Percentiles rank a stretch among this genome's conserved stretches.
Conservation (phyloP, 2,888 invertebrate species). For the Pammene fasciana region DNA sequence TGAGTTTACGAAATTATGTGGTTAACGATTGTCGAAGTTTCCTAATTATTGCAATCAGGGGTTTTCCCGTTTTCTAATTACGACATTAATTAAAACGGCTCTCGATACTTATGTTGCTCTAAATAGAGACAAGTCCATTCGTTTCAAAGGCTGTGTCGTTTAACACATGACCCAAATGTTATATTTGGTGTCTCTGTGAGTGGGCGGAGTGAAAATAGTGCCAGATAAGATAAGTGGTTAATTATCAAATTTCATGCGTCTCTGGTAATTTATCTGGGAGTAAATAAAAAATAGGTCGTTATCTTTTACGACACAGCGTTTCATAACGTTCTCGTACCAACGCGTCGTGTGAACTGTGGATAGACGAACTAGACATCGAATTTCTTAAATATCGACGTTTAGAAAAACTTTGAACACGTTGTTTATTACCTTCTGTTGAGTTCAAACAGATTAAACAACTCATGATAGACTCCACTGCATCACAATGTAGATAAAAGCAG, state of each 20-base stretch:
- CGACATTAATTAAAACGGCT: constrained; percentile 4
- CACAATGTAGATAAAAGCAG: constrained; percentile 68
- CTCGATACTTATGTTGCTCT: not conserved
- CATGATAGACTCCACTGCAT: constrained; percentile 58
- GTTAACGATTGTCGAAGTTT: not conserved
- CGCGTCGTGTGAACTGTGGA: constrained; percentile 53
- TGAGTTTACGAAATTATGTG: constrained; percentile 6
- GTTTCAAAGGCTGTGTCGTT: constrained; percentile 37
- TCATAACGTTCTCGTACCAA: constrained; percentile 60
- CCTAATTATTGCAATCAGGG: constrained; percentile 1
- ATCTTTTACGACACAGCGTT: constrained; percentile 65
- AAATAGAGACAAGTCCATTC: constrained; percentile 8
- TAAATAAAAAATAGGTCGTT: constrained; percentile 74
- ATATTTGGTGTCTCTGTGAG: constrained; percentile 49
- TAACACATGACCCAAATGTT: constrained; percentile 53
- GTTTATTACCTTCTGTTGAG: constrained; percentile 60
- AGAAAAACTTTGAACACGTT: constrained; percentile 52
- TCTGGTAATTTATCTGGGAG: constrained; percentile 70
- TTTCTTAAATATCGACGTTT: constrained; percentile 52
- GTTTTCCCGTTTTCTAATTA: constrained; percentile 11
- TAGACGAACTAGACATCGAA: constrained; percentile 51
- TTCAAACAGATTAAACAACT: constrained; percentile 64
- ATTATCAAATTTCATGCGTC: constrained; percentile 78
- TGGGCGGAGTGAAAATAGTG: constrained; percentile 68
- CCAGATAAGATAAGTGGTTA: constrained; percentile 76